These are phyloP conservation scores for Hapalemur alaotrensis DNA, from an alignment of 2,797 vertebrate species.

Conservation along the genomic window DNA sequence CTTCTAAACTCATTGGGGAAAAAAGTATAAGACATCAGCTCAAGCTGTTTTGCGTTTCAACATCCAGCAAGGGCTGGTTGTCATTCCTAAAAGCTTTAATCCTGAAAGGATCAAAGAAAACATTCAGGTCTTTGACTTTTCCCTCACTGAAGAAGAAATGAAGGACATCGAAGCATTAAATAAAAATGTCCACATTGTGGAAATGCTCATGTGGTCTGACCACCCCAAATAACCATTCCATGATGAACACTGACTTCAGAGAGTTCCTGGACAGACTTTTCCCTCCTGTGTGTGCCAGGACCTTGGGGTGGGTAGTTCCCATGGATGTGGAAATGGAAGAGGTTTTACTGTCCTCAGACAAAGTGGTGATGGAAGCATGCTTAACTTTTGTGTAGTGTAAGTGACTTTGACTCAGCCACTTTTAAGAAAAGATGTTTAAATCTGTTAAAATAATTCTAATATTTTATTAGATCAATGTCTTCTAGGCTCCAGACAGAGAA, in stretches of 20 bases:
- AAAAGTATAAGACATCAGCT: slow-evolving; percentile 93
- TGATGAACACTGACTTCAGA: slow-evolving; percentile 84
- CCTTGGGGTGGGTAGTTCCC: background rate
- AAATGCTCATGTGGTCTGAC: slow-evolving; percentile 90
- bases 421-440: background rate
- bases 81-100: slow-evolving; percentile 96
- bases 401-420: background rate
- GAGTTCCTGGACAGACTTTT: background rate
- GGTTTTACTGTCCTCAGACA: background rate
- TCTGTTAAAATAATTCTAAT: background rate
- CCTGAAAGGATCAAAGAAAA: slow-evolving; percentile 91
- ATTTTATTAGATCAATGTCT: background rate
- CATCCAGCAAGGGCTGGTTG: slow-evolving; percentile 91
- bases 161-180: slow-evolving; percentile 91
- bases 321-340: background rate
- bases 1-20: slow-evolving; percentile 88
- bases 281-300: no score
- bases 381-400: background rate
- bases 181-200: slow-evolving; percentile 93
- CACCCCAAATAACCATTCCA: slow-evolving; percentile 88
- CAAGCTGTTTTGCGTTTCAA: slow-evolving; percentile 93
- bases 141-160: slow-evolving; percentile 94
- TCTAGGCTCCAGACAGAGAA: background rate
- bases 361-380: background rate
- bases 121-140: slow-evolving; percentile 95